phyloP scores from a whole-genome alignment of 2,113 vertebrate genomes.

The Cyphomyrus discorhynchus region DNA sequence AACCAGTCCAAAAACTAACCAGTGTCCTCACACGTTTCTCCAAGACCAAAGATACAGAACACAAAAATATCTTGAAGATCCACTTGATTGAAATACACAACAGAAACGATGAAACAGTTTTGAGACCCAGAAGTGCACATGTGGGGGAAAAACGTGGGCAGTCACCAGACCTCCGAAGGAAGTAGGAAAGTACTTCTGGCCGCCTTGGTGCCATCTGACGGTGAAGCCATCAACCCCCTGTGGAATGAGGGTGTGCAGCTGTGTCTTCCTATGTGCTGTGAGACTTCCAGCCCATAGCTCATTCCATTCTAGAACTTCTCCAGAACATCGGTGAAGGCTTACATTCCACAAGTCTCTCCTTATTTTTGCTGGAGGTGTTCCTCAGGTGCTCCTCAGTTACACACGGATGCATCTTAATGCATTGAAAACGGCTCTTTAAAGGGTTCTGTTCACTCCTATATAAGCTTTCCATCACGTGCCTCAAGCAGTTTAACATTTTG shows the following conservation, averaged over 20 bases:
- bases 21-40: not conserved
- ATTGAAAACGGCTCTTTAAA: not conserved
- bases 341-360: not conserved
- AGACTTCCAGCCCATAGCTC: not conserved
- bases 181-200: not conserved
- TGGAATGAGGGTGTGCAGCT: constrained; percentile 4
- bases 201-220: not conserved
- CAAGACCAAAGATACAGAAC: not conserved
- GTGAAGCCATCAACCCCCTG: not conserved
- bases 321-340: not conserved
- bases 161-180: not conserved
- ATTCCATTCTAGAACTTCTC: not conserved
- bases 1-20: not conserved
- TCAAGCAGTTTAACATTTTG: not conserved
- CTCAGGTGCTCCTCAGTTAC: not conserved
- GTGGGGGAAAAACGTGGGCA: not conserved
- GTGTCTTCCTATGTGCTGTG: not conserved
- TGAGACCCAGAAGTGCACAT: not conserved
- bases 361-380: not conserved
- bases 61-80: not conserved
- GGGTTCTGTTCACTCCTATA: not conserved
- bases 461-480: not conserved
- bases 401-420: not conserved
- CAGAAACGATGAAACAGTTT: not conserved
- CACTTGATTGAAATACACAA: constrained; percentile 7